Conservation (phyloP, 2,888 invertebrate genomes). For the Galeruca laticollis region DNA sequence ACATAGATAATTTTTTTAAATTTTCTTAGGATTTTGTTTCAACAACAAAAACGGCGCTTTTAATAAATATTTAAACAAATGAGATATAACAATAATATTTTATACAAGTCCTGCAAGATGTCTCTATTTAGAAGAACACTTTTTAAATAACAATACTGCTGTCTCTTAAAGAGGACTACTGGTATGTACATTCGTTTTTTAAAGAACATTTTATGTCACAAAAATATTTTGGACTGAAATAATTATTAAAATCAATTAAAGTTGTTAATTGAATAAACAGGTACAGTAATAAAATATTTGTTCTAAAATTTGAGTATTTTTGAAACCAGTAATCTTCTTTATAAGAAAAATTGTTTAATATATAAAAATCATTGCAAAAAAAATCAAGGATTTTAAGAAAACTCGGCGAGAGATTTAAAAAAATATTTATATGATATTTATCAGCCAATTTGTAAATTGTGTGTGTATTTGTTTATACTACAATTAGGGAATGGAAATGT, state of each 20-base stretch:
- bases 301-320: slow-evolving; percentile 16
- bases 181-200: slow-evolving; percentile 12
- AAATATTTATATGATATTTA: slow-evolving; percentile 3
- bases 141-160: slow-evolving; percentile 17
- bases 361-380: slow-evolving; percentile 24
- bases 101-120: not conserved
- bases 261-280: not conserved
- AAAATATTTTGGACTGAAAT: not conserved
- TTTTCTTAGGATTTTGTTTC: too few relatives aligned
- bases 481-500: too few relatives aligned
- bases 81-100: not conserved
- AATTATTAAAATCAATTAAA: not conserved
- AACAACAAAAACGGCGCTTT: too few relatives aligned
- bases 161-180: slow-evolving; percentile 21
- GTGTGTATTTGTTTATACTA: too few relatives aligned
- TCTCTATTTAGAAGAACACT: not conserved
- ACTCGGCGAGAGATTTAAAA: slow-evolving; percentile 22
- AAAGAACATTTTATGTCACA: slow-evolving; percentile 1
- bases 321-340: slow-evolving; percentile 32
- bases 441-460: not conserved
- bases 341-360: slow-evolving; percentile 11
- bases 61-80: too few relatives aligned
- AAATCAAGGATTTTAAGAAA: slow-evolving; percentile 18
- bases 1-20: too few relatives aligned
- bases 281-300: not conserved